Conservation (phyloP, 2,888 invertebrate species). For the Agonopterix alstromeriana region DNA sequence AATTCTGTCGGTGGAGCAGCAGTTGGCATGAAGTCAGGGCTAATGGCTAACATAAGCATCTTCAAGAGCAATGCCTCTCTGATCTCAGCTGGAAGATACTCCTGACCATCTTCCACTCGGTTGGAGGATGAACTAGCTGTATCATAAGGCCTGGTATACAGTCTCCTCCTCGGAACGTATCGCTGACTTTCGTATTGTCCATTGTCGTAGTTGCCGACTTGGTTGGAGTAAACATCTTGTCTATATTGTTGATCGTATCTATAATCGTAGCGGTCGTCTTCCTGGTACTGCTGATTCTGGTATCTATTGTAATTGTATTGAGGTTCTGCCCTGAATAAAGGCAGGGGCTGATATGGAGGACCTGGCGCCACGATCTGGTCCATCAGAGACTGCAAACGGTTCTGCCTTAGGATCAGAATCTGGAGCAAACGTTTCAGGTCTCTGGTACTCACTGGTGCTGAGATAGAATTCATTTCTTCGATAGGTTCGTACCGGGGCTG, state of each 20-base stretch:
- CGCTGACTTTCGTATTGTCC: constrained; percentile 66
- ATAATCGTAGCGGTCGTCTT: constrained; percentile 62
- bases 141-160: constrained; percentile 56
- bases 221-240: constrained; percentile 53
- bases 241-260: constrained; percentile 50
- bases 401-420: constrained; percentile 80
- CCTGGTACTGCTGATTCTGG: constrained; percentile 40
- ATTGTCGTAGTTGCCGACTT: constrained; percentile 47
- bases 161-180: constrained; percentile 55
- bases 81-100: constrained; percentile 82
- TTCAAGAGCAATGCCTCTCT: constrained; percentile 82
- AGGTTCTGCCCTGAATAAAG: constrained; percentile 35
- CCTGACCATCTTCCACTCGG: constrained; percentile 68
- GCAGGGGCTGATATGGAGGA: constrained; percentile 40
- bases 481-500: constrained; percentile 66
- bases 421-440: constrained; percentile 83
- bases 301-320: constrained; percentile 43
- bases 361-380: constrained; percentile 58
- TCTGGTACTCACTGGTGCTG: constrained; percentile 82
- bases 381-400: constrained; percentile 74
- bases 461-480: constrained; percentile 76
- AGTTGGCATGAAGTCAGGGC: constrained; percentile 73
- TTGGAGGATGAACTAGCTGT: constrained; percentile 56
- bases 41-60: constrained; percentile 84
- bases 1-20: constrained; percentile 58